Base-by-base conservation (phyloP, 2,888 invertebrate species). In the Smittia aterrima region DNA sequence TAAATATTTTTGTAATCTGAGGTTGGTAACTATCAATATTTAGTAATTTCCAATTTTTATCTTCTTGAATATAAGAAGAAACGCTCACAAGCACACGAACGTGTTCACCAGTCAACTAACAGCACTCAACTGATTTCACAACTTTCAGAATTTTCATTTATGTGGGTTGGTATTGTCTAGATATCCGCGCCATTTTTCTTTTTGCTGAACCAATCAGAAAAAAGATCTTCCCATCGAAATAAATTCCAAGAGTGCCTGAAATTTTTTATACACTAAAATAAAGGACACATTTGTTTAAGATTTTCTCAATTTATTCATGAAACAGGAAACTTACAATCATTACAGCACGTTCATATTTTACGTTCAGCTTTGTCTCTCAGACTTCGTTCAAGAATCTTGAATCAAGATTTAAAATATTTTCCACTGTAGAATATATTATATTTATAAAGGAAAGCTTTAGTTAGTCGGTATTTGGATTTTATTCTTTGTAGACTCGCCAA, bases 341-440 rank as follows among this genome's bases (percentile, higher is more conserved):
- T 58, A 58, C 58, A 58, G 22, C 58, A 58, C 22, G 58, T 6
- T 58, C 58, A 58, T 22, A 58, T 58, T 22, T 58, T 22, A 58
- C n/a, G 22, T 22, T 47, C 47, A 47, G 2, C 47, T 6, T 47
- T 11, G 16, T 13, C n/a, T n/a, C 47, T 47, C 47, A 32, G 47
- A 58, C 58, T 58, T 58, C 38, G 9, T 38, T 38, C 38, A 38
- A 38, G 38, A 38, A 38, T 7, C 38, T 38, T 38, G n/a, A n/a
- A n/a, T n/a, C n/a, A 47, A 47, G 47, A 47, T 2, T 3, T 47
- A 6, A 9, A 9, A 32, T 32, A 32, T 32, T 32, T 32, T 6
- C 9, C 9, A 32, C 32, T 32, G 3, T 32, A 32, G n/a, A n/a
- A n/a, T n/a, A n/a, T n/a, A n/a, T n/a, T 32, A 32, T 32, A 32